A percentile compares a stretch with the other conserved stretches of the same genome.
phyloP scores from a whole-genome alignment of 2,797 vertebrate species.

The Labroides dimidiatus region DNA sequence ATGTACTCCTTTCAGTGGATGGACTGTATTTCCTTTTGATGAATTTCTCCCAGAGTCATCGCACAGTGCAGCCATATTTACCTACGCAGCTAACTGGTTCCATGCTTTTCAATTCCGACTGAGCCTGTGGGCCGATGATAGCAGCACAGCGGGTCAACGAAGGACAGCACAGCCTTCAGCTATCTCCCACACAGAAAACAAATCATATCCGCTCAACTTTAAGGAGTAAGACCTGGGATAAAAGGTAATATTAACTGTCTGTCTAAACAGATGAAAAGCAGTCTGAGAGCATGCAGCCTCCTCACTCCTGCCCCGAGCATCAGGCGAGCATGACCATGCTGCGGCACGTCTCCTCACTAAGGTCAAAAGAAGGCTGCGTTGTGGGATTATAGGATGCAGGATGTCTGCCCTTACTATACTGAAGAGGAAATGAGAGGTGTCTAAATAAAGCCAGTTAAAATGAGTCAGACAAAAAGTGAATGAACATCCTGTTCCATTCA shows the following conservation, averaged over 20 bases:
- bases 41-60: conserved; percentile 65
- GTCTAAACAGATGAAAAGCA: conserved; percentile 77
- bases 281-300: conserved; percentile 49
- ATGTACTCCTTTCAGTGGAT: conserved; percentile 64
- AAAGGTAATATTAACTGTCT: conserved; percentile 77
- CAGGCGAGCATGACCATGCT: conserved; percentile 23
- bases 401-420: conserved; percentile 72
- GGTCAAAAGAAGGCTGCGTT: conserved; percentile 70
- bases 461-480: conserved; percentile 69
- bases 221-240: conserved; percentile 77
- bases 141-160: conserved; percentile 58
- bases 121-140: conserved; percentile 49
- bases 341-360: conserved; percentile 47
- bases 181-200: conserved; percentile 71
- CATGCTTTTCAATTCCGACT: conserved; percentile 57
- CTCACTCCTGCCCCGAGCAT: conserved; percentile 42
- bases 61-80: conserved; percentile 45
- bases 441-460: conserved; percentile 83
- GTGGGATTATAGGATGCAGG: conserved; percentile 77
- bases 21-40: conserved; percentile 58
- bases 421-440: conserved; percentile 86
- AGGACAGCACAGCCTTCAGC: conserved; percentile 70
- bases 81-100: conserved; percentile 62
- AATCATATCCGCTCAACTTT: conserved; percentile 77
- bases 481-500: conserved; percentile 34